Evolutionary conservation across 2,113 vertebrate genomes (phyloP), one percentile per base, ranked within the genome.

Genomic region (Halcyon malimbica): DNA sequence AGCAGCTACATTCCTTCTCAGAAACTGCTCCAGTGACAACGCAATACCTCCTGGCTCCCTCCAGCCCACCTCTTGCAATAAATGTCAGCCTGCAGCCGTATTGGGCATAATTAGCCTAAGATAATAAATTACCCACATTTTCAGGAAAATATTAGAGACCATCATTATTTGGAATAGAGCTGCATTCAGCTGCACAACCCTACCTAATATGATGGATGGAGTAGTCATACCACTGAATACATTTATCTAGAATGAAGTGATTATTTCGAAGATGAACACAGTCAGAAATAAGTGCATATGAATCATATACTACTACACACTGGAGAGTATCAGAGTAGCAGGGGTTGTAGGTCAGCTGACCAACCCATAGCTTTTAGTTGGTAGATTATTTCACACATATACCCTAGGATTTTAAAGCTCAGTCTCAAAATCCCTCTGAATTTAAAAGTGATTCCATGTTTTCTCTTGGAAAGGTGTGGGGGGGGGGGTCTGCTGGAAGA

Each of bases 21-120:
- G 83, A 69, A 96, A 73, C 24, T 37, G 90, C 53, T 95, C 69
- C 50, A 39, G 80, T 92, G 86, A 94, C 95, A 96, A 68, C 2
- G 17, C 80, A 56, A 81, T 91, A 81, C 85, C 92, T 96, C 73
- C 94, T 83, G 73, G 48, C 77, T 97, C 94, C 67, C 91, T 87
- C 68, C 91, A 95, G 97, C 89, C 77, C 87, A 96, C 83, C 70
- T 96, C 76, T 69, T n/a, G 76, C 92, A 83, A 96, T 87, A 97
- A 93, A 96, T 96, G 93, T 96, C 95, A 97, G 87, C 89, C 89
- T 71, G 78, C 82, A 93, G 91, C 74, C 48, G 99, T 99, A 99
- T 98, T 98, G 99, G 98, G 98, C 98, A 99, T 99, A 99, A 99
- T 99, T 99, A 99, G 99, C 98, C 98, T 98, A 99, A 98, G 98